These are phyloP conservation scores for Drosophila yakuba DNA, from an alignment of 1,140 invertebrate species.

Conservation along the genomic window DNA sequence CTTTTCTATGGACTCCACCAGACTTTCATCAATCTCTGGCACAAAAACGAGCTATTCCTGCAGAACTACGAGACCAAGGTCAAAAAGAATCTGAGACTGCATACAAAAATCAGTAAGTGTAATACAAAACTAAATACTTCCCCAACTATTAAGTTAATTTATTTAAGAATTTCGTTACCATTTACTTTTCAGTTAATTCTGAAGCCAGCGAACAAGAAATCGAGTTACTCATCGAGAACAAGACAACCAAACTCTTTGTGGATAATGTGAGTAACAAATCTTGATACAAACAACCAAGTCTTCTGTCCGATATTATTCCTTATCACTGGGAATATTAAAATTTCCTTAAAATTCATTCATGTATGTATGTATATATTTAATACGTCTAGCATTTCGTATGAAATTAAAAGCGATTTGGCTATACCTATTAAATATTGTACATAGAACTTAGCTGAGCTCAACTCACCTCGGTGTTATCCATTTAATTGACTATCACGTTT, in stretches of 20 bases:
- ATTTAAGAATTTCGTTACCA: background rate
- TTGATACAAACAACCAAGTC: background rate
- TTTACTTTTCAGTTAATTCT: constrained; percentile 59
- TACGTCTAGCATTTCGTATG: no score
- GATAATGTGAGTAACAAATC: constrained; percentile 70
- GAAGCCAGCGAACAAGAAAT: constrained; percentile 82
- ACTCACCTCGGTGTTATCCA: no score
- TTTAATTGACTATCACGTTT: no score
- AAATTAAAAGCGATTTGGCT: no score
- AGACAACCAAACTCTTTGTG: constrained; percentile 82
- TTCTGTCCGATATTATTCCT: background rate
- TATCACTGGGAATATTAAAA: no score
- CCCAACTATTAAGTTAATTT: background rate
- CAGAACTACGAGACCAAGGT: constrained; percentile 74
- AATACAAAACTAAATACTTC: no score
- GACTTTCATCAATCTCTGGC: constrained; percentile 79
- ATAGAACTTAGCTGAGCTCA: no score
- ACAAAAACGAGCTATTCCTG: constrained; percentile 78
- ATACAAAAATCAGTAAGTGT: constrained; percentile 80
- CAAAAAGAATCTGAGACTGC: constrained; percentile 77
- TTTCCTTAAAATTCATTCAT: no score
- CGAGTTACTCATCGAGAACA: constrained; percentile 78
- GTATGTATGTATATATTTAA: no score
- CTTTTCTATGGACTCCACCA: constrained; percentile 82
- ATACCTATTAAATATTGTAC: no score